Evolutionary conservation across 2,113 vertebrate species (phyloP).

Genomic region (Xyliphius kryptos): DNA sequence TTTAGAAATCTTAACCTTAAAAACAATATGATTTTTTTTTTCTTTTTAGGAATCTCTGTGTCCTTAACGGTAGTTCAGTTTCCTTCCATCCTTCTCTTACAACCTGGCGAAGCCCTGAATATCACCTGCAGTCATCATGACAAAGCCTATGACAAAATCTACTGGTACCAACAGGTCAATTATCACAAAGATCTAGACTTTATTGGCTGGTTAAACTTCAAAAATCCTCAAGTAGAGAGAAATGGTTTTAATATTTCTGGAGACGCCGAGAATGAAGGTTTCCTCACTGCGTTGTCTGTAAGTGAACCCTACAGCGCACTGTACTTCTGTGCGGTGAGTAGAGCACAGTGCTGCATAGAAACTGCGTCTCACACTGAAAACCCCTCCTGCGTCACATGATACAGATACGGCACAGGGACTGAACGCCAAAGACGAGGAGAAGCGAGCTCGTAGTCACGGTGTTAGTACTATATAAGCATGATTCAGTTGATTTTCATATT

Average conservation of each 20-base stretch:
- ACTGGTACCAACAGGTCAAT: slow-evolving; percentile 37
- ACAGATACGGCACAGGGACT: background rate
- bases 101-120: background rate
- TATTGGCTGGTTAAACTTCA: slow-evolving; percentile 34
- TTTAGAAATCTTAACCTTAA: background rate
- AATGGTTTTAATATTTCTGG: slow-evolving; percentile 21
- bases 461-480: background rate
- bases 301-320: slow-evolving; percentile 18
- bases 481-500: background rate
- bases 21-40: background rate
- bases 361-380: slow-evolving; percentile 12
- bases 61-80: slow-evolving; percentile 18
- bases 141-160: slow-evolving; percentile 35
- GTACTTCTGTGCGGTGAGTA: slow-evolving; percentile 37
- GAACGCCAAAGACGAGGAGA: background rate
- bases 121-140: slow-evolving; percentile 36
- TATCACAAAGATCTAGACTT: background rate
- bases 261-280: slow-evolving; percentile 36
- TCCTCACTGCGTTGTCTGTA: slow-evolving; percentile 20
- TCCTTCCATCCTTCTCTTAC: slow-evolving; percentile 18
- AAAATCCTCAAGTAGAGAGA: background rate
- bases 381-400: slow-evolving; percentile 22
- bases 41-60: background rate
- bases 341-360: slow-evolving; percentile 21
- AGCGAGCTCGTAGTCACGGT: background rate